Base-by-base conservation (phyloP, 1,140 invertebrate genomes). In the Mamestra configurata region DNA sequence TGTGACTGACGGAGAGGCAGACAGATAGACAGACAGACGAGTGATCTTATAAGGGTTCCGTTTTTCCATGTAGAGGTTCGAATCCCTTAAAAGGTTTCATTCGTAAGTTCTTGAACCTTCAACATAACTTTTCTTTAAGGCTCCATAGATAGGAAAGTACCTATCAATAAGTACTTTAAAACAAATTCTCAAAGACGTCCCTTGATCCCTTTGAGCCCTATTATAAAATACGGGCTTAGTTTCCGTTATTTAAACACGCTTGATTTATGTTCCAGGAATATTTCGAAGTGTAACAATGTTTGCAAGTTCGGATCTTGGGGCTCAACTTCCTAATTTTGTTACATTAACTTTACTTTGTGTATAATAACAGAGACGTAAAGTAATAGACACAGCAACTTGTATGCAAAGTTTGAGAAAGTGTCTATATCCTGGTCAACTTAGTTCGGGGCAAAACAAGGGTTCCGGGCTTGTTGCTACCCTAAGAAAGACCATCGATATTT, bases 191-290 rank as follows among this genome's bases (percentile, higher is more conserved):
- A 27, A 68, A 46, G 64, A 27, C 64, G 64, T 68, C 40, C 40
- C 11, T 4, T 46, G 22, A 68, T 43, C 64, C 40, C 22, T 49
- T 49, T 68, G 31, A n/a, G 40, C 35, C 22, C 22, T 27, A 27
- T 70, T 70, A 70, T 49, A 70, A 49, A 49, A 49, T 70, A 49
- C 43, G 24, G 22, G 40, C 66, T 70, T 27, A 70, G 66, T 70
- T 43, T 49, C 43, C 27, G 20, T 15, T 24, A 70, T 70, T 70
- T 49, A 70, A 70, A 70, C 59, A 15, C 66, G 20, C 13, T 27
- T 70, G 66, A 70, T 70, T 70, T 70, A 70, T 70, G 66, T 46
- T 70, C n/a, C 66, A 49, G 43, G 6, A 49, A 70, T 49, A 70
- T 27, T 31, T 70, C 49, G 13, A 46, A 70, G 10, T 35, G 5